These are phyloP conservation scores for Amphibalanus amphitrite DNA, from an alignment of 1,140 invertebrate species.

Conservation along the genomic window DNA sequence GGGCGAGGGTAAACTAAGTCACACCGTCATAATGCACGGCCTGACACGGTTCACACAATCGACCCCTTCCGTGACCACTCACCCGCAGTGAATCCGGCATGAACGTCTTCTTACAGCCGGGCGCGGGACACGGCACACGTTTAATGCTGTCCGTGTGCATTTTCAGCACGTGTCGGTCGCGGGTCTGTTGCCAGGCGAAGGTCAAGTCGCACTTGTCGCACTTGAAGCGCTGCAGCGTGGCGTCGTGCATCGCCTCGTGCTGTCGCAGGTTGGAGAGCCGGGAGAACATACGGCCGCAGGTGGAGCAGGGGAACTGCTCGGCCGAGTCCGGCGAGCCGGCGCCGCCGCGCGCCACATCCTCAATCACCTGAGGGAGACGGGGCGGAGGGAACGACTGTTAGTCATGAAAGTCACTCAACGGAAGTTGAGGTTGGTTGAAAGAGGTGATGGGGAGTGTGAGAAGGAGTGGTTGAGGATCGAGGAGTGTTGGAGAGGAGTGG, in stretches of 20 bases:
- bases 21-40: too few relatives aligned
- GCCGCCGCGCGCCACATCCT: conserved; percentile 1
- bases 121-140: conserved; percentile 9
- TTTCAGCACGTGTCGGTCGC: conserved; percentile 17
- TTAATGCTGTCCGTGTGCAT: conserved; percentile 10
- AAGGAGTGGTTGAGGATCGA: too few relatives aligned
- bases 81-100: background rate
- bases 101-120: conserved; percentile 12
- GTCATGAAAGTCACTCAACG: too few relatives aligned
- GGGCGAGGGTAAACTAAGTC: too few relatives aligned
- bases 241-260: conserved; percentile 17
- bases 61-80: conserved; percentile 4
- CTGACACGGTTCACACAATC: too few relatives aligned
- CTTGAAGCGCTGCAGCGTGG: conserved; percentile 18
- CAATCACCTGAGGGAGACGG: too few relatives aligned
- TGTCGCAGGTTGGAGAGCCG: conserved; percentile 17
- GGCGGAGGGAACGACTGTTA: too few relatives aligned
- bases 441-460: too few relatives aligned
- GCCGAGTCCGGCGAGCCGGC: background rate
- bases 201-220: conserved; percentile 18
- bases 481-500: too few relatives aligned
- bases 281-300: conserved; percentile 16
- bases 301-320: conserved; percentile 10
- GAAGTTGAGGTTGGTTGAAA: too few relatives aligned
- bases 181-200: conserved; percentile 22